These are phyloP conservation scores for Volucella inanis DNA, from an alignment of 2,888 invertebrate genomes.

Conservation along the genomic window DNA sequence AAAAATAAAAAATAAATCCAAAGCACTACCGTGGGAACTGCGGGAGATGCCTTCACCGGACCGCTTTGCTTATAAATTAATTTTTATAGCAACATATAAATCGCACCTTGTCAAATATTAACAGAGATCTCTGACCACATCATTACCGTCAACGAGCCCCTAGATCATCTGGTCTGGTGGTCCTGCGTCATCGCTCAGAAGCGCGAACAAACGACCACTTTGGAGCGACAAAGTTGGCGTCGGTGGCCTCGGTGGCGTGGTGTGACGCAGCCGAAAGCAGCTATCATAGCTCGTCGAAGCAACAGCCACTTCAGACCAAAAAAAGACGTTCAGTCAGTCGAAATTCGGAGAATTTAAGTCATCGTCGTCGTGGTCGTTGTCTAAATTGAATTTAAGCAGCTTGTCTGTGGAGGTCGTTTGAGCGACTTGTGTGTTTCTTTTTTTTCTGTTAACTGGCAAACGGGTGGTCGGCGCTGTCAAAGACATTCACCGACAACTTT, in stretches of 20 bases:
- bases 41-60: conserved; percentile 13
- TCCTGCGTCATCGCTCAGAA: conserved; percentile 48
- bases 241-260: conserved; percentile 29
- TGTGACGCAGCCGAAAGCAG: conserved; percentile 27
- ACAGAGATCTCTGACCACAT: conserved; percentile 65
- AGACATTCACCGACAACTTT: conserved; percentile 52
- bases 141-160: conserved; percentile 64
- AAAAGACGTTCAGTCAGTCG: conserved; percentile 45
- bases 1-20: conserved; percentile 31
- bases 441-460: conserved; percentile 28
- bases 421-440: too few species aligned
- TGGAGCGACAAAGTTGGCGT: conserved; percentile 14
- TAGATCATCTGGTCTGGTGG: conserved; percentile 49
- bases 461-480: conserved; percentile 67
- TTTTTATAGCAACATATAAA: conserved; percentile 61
- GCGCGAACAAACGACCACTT: conserved; percentile 59
- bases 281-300: conserved; percentile 26
- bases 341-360: conserved; percentile 65
- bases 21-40: conserved; percentile 60
- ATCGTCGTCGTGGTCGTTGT: conserved; percentile 21
- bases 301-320: conserved; percentile 13
- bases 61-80: conserved; percentile 40
- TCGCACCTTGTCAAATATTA: conserved; percentile 68
- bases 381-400: conserved; percentile 68
- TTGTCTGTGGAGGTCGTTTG: conserved; percentile 46